Base-by-base conservation (phyloP, 23 tunicate species). In the Aplidium turbinatum region DNA sequence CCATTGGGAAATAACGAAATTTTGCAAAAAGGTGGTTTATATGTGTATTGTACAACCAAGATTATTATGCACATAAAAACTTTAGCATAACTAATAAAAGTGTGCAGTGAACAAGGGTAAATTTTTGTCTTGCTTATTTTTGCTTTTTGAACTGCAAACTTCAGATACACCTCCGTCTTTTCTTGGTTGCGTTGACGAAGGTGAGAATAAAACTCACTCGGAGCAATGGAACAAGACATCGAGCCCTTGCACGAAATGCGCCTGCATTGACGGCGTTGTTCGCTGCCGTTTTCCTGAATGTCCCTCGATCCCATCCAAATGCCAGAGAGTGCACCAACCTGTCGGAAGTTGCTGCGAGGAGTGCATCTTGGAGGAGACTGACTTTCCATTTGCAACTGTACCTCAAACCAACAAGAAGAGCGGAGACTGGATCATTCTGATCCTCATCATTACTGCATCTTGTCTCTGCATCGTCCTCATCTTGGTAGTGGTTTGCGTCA, bases 291-390 rank as follows among this genome's bases (percentile, higher is more conserved):
- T 27, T 22, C 55, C 40, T 30, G 21, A 30, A 27, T 76, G 90
- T 58, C 57, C 62, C 18, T 47, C 31, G 3, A 27, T 76, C 7
- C 78, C 76, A 5, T 4, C 29, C 35, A 11, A 38, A 18, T 84
- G 82, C 38, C 33, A 64, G 16, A 3, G 18, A 31, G 51, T 63
- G 26, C 0, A 36, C 23, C 40, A 57, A 4, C 45, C 31, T 21
- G 31, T 31, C 1, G 81, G 75, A 38, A 58, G 35, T 35, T 82
- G 88, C 72, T 84, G 90, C 33, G 70, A 40, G 36, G 78, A 64
- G 20, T 84, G 90, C 22, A 29, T 60, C 23, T 13, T 5, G 60
- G 22, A 54, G 21, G 23, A 11, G 23, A 25, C 19, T 54, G 6
- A 22, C 60, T 22, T 54, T 42, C 9, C 13, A 42, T 42, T 42